Base-by-base conservation (phyloP, 2,797 vertebrate species). In the Iguana delicatissima region DNA sequence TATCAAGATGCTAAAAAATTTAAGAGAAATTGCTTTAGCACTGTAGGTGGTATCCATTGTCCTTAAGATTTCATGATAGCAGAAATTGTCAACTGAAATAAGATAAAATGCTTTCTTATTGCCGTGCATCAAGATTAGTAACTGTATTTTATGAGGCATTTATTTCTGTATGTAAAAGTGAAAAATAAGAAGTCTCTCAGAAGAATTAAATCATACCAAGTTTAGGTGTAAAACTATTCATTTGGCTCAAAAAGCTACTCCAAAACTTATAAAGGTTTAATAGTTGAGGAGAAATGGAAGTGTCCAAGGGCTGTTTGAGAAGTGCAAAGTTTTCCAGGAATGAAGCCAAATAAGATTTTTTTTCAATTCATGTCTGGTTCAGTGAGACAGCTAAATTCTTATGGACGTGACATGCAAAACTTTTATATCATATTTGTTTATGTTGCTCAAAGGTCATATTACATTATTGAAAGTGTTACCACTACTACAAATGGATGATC, bases 401-500 rank as follows among this genome's bases (percentile, higher is more conserved):
- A 64, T 18, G 14, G 5, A 84, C 38, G 16, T 84, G 38, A 84
- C 16, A 46, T 67, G 38, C 6, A 84, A 67, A 46, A 29, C 6
- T 64, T 84, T 64, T 83, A 64, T 14, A 42, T 35, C 18, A 38
- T 69, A 32, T 69, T 69, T 13, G 26, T 67, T 62, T 64, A 26
- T 32, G 35, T 84, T 84, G 59, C 24, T 82, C 57, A 62, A 14
- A 38, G 10, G 20, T 62, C n/a, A 59, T 82, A 62, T 62, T 22
- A 13, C n/a, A 82, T 82, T 62, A 38, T 7, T 59, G 32, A 82
- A 59, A 59, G n/a, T 35, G 80, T 59, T 82, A 82, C 13, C 46
- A n/a, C 57, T 24, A 38, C 59, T 67, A 55, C 9, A 26, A 86
- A 91, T 82, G 73, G 86, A 77, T 52, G 74, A 92, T 89, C 91